Conservation (phyloP, 2,888 invertebrate species). For the Calameuta filiformis region DNA sequence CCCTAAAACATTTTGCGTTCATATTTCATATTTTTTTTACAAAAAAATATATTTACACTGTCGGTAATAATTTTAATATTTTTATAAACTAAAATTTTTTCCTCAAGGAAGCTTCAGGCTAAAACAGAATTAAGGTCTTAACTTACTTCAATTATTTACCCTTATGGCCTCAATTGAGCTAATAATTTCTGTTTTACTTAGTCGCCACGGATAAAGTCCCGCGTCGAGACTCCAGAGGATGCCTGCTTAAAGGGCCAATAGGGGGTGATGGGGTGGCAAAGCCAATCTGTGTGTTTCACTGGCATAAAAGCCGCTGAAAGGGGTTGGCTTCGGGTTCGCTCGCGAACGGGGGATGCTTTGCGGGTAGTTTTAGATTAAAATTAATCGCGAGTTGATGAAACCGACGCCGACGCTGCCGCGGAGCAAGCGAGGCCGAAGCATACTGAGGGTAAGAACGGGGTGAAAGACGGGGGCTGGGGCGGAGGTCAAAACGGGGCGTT, state of each 20-base stretch:
- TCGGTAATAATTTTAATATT: not conserved
- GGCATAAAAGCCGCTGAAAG: slow-evolving; percentile 38
- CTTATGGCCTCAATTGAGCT: not conserved
- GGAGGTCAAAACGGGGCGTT: slow-evolving; percentile 40
- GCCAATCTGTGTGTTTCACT: not conserved
- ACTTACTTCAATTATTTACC: not conserved
- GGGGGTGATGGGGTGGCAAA: not conserved
- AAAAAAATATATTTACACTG: not conserved
- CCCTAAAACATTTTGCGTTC: not conserved
- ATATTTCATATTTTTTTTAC: not conserved
- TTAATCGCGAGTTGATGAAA: slow-evolving; percentile 57
- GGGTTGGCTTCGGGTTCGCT: slow-evolving; percentile 45
- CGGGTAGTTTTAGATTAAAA: slow-evolving; percentile 58
- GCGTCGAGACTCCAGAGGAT: not conserved
- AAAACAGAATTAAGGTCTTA: not conserved
- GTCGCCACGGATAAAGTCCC: not conserved
- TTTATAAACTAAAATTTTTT: not conserved
- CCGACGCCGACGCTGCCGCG: not conserved
- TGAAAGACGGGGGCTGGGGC: slow-evolving; percentile 26
- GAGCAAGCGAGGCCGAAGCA: not conserved
- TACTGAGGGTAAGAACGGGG: slow-evolving; percentile 35
- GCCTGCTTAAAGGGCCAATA: not conserved
- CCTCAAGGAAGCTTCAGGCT: not conserved
- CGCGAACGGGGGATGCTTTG: slow-evolving; percentile 49
- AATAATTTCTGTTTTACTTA: not conserved